Conservation (phyloP, 2,113 vertebrate genomes). For the Burhinus oedicnemus region DNA sequence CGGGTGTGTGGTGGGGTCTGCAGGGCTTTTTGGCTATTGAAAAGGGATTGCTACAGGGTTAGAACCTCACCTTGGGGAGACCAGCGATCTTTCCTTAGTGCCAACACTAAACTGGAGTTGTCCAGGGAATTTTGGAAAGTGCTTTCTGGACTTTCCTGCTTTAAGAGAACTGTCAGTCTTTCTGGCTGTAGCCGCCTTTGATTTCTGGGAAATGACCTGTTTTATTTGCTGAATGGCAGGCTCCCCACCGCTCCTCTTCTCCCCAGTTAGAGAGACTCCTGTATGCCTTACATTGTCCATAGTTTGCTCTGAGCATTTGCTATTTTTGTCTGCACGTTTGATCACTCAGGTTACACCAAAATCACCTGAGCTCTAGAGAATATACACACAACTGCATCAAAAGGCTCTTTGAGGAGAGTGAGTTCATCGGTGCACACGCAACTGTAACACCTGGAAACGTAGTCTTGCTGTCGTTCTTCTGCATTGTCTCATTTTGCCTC, state of each 20-base stretch:
- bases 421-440: background rate
- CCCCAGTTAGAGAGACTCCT: background rate
- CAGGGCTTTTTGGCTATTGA: background rate
- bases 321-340: background rate
- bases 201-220: background rate
- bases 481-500: background rate
- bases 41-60: background rate
- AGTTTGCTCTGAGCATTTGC: background rate
- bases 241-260: background rate
- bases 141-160: background rate
- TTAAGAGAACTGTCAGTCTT: background rate
- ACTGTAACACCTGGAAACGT: background rate
- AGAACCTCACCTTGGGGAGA: background rate
- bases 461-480: background rate
- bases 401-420: background rate
- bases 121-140: background rate
- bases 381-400: background rate
- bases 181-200: background rate
- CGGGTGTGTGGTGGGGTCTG: rapidly evolving
- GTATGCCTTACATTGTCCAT: background rate
- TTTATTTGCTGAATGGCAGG: background rate
- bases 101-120: background rate
- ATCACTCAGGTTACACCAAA: background rate
- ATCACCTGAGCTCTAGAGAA: background rate
- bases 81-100: rapidly evolving